Evolutionary conservation across 2,797 vertebrate species (phyloP), one percentile per base, ranked within the genome.

Genomic region (Hypotaenidia philippensis): DNA sequence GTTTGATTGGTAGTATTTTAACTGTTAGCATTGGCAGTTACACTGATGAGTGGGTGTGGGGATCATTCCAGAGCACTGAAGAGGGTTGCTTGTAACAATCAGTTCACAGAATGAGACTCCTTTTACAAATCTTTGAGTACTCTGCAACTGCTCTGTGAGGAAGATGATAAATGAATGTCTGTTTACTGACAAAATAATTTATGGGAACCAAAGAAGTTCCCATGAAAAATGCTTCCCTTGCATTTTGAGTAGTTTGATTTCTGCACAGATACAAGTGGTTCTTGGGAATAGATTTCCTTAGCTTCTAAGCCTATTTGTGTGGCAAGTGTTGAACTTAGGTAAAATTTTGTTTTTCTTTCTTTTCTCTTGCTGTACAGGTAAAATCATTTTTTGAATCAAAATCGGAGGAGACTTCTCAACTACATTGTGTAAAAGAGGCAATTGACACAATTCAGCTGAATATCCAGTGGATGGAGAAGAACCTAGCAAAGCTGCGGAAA

Each of bases 401-500:
- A 86, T 98, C 98, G 63, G 98, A 98, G 45, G 97, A 98, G 20
- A 98, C 98, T 83, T 99, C 98, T 92, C 98, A 98, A 83, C 98
- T 99, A 95, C 98, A 96, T 52, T 98, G 97, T 38, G 98, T 99
- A 45, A 98, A 98, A 95, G 98, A 99, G 78, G 99, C 99, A 47
- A 93, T 98, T 65, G 99, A 99, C 93, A 98, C 98, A 95, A 99
- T 99, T 97, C 98, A 98, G 57, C 77, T 99, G 83, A 99, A 99
- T 97, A 98, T 98, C 92, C 98, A 97, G 71, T 99, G 99, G 99
- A 98, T 99, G 98, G 97, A 99, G 22, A 97, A 82, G 36, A 99
- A 99, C 94, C 96, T 99, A 23, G 60, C 97, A 44, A 89, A 89
- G 5, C 97, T 99, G 63, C 75, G 40, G 6, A 32, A 68, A 9